phyloP scores from a whole-genome alignment of 2,113 vertebrate species.

The Zapornia atra region DNA sequence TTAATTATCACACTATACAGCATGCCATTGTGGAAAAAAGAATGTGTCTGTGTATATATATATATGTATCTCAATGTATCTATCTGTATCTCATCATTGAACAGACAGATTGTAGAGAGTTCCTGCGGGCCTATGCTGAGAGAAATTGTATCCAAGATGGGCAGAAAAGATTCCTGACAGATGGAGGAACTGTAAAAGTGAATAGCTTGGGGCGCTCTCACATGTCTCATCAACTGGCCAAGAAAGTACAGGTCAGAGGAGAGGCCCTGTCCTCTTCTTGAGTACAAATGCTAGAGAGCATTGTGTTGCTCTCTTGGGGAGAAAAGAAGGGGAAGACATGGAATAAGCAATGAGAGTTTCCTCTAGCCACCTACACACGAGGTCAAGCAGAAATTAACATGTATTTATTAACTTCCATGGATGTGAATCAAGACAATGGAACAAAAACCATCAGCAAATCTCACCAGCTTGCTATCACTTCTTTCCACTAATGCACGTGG shows the following conservation, averaged over 20 bases:
- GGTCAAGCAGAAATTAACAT: background rate
- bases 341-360: background rate
- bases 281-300: background rate
- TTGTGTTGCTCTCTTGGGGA: accelerated
- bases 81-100: background rate
- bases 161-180: background rate
- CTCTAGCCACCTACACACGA: background rate
- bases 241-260: background rate
- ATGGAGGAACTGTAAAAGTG: background rate
- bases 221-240: background rate
- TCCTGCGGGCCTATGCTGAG: background rate
- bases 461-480: background rate
- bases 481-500: background rate
- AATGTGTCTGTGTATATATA: no score
- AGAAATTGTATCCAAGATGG: background rate
- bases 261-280: background rate
- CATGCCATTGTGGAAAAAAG: background rate
- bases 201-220: background rate
- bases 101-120: background rate
- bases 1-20: background rate
- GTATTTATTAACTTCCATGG: background rate
- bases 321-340: background rate
- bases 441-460: background rate
- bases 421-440: background rate
- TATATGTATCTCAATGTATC: no score